Base-by-base conservation (phyloP, 2,888 invertebrate species). In the Lasius fuliginosus region DNA sequence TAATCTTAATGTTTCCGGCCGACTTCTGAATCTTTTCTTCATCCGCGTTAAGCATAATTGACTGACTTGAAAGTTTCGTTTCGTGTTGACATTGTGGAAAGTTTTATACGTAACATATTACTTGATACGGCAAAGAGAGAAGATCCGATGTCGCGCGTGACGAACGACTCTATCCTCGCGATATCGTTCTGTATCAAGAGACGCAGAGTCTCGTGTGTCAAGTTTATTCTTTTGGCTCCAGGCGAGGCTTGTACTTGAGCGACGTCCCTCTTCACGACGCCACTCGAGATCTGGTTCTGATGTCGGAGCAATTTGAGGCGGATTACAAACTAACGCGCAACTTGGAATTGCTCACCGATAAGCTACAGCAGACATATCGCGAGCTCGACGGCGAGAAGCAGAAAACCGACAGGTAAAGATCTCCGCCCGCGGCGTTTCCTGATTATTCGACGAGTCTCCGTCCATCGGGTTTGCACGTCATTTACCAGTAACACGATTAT, bases 191-290 rank as follows among this genome's bases (percentile, higher is more conserved):
- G 18, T 49, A 49, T 49, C 49, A 49, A 53, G 8, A n/a, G 49
- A 49, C 5, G 18, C 15, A 4, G 5, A 2, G 18, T 53, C 9
- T 53, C 27, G 15, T 30, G 46, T 53, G 49, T 53, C 49, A 53
- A n/a, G 49, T n/a, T 79, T 73, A 42, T 69, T 42, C 56, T 69
- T 77, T 77, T 15, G 79, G 46, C 75, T 53, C 3, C 74, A 98
- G 98, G 89, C 97, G 98, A 75, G 99, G 99, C 2, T 96, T 99
- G 40, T 98, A 97, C 95, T 97, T 99, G 92, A 98, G 98, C 85
- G 99, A 99, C 95, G 98, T 99, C 87, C 99, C 99, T 3, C 96
- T 99, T 30, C 99, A 99, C 94, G 99, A 99, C 94, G 99, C 99
- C 1, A 99, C 99, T 4, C 96, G 99, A 84, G 99, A 99, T 95